Evolutionary conservation across 1,140 invertebrate genomes (phyloP).

Genomic region (Chymomyza costata): DNA sequence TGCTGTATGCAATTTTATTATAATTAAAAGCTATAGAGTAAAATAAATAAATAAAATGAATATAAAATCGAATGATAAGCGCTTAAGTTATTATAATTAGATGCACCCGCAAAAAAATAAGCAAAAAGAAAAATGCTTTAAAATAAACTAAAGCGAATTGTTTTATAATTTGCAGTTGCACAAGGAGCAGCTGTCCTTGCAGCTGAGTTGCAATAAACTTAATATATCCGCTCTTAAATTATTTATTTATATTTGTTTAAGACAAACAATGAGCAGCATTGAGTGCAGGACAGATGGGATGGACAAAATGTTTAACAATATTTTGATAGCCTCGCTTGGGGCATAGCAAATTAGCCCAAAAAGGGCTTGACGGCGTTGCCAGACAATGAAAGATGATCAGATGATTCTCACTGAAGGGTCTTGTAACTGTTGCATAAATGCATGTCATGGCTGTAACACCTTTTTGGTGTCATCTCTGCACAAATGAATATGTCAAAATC

Average conservation of each 20-base stretch:
- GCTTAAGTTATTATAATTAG: conserved; percentile 70
- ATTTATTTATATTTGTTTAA: conserved; percentile 43
- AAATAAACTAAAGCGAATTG: conserved; percentile 48
- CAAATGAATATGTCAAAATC: conserved; percentile 68
- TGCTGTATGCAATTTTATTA: conserved; percentile 57
- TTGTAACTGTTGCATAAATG: conserved; percentile 57
- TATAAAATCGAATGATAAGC: too few relatives aligned
- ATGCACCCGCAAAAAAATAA: conserved; percentile 49
- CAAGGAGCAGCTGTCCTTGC: conserved; percentile 52
- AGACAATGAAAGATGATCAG: conserved; percentile 11
- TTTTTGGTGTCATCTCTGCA: conserved; percentile 4
- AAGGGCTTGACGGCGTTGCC: conserved; percentile 10
- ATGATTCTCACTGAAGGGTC: conserved; percentile 11
- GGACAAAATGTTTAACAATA: conserved; percentile 69
- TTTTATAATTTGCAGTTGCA: conserved; percentile 59
- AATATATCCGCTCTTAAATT: conserved; percentile 69
- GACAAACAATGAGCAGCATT: conserved; percentile 24
- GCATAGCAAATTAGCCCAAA: conserved; percentile 64
- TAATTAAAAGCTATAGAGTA: conserved; percentile 49
- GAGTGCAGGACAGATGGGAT: conserved; percentile 13
- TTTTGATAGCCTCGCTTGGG: conserved; percentile 54
- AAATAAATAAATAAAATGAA: conserved; percentile 21
- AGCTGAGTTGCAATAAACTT: conserved; percentile 66
- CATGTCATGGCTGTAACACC: conserved; percentile 53
- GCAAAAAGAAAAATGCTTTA: background rate